Base-by-base conservation (phyloP, 2,888 invertebrate genomes). In the Gymnocheta viridis region DNA sequence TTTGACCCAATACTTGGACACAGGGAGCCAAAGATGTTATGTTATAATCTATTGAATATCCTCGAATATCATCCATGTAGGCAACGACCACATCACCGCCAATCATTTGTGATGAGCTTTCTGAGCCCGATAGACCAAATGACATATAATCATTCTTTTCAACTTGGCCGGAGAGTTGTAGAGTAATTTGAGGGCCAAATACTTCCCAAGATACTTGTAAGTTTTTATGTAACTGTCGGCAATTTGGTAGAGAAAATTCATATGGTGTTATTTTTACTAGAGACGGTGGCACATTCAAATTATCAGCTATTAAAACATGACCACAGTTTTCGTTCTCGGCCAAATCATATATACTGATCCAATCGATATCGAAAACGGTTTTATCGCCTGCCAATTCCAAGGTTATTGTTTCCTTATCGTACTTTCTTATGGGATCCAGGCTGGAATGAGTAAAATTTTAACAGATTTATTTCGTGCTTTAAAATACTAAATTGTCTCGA, bases 161-260 rank as follows among this genome's bases (percentile, higher is more conserved):
- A 44, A 92, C 92, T 93, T 96, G 95, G 0, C 95, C 98, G 12
- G 96, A 95, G 12, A 98, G 92, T 91, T 97, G 96, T 74, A 98
- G 93, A 9, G 98, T 98, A 85, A 98, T 94, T 90, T 96, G 96
- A 24, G 96, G 96, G 0, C 98, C 98, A 91, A 97, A 97, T 29
- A 97, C 95, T 91, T 98, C 97, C 98, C 98, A 98, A 10, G 96
- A 95, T 2, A 97, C 94, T 93, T 97, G 96, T 86, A 95, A 93
- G 90, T 96, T 94, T 90, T 95, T 95, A 92, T 98, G 98, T 73
- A 98, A 93, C 91, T 97, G 98, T 62, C 95, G 92, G 90, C 98
- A 98, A 91, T 96, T 96, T 60, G 97, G 97, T 82, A 98, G 91
- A 62, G 94, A 92, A 82, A 95, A 93, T 88, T 95, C 94, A 86